Percentiles rank a stretch among this genome's conserved stretches.
Conservation (phyloP, 2,113 vertebrate species). For the Tringa solitaria region DNA sequence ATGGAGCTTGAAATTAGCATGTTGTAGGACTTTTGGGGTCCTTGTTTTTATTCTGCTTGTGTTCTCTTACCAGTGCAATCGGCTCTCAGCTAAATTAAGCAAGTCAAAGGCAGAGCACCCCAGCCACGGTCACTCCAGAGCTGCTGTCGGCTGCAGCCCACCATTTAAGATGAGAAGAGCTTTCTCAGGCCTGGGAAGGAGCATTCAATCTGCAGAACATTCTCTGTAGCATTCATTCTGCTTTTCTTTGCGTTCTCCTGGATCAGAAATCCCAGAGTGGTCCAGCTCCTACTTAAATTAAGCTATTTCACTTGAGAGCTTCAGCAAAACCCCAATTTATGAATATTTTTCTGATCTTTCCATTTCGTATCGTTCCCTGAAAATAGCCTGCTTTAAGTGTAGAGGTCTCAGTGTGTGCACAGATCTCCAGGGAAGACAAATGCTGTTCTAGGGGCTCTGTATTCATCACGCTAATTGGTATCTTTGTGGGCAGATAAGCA, state of each 20-base stretch:
- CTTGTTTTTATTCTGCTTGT: neutral
- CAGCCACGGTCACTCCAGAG: neutral
- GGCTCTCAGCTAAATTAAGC: neutral
- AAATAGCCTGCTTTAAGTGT: neutral
- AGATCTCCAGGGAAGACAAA: neutral
- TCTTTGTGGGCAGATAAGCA: neutral
- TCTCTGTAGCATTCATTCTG: neutral
- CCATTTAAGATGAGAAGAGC: neutral
- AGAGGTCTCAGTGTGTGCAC: accelerated
- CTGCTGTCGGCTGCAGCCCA: neutral
- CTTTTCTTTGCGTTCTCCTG: neutral
- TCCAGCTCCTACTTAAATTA: neutral
- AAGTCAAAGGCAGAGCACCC: neutral
- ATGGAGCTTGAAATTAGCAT: neutral
- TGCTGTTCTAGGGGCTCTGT: neutral
- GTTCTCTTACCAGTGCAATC: neutral
- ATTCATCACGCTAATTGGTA: too few species aligned
- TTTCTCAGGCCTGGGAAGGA: neutral
- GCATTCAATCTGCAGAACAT: neutral
- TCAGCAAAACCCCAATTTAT: neutral
- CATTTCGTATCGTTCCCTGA: neutral
- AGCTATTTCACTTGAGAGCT: neutral
- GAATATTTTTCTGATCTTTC: neutral
- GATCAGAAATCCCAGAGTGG: neutral
- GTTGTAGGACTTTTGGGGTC: neutral